Evolutionary conservation across 2,797 vertebrate species (phyloP).

Genomic region (Peromyscus attwateri): DNA sequence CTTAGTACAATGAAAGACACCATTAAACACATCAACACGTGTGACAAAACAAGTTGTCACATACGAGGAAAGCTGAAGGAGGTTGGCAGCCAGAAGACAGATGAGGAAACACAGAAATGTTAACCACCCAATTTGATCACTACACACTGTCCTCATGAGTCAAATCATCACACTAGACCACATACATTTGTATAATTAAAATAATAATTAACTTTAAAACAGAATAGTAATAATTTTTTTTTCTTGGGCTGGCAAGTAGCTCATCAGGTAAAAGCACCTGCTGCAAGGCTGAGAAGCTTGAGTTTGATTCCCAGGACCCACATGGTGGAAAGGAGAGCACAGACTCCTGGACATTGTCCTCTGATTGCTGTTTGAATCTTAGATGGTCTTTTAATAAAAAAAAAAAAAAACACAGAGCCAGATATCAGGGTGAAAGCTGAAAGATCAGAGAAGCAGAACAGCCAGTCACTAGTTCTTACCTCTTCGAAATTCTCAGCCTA

Average conservation of each 20-base stretch:
- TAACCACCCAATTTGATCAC: not conserved
- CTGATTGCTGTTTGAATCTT: too few species aligned
- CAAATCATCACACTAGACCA: not conserved
- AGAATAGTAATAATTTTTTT: not conserved
- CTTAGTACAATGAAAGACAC: too few species aligned
- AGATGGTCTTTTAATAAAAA: too few species aligned
- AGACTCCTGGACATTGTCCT: not conserved
- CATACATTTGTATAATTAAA: not conserved
- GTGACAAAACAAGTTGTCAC: not conserved
- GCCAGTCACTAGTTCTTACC: too few species aligned
- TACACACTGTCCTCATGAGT: not conserved
- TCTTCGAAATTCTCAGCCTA: too few species aligned
- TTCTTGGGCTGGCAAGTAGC: not conserved
- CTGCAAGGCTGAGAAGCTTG: too few species aligned
- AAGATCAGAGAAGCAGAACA: too few species aligned
- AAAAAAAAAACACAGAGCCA: too few species aligned
- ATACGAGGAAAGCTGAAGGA: not conserved
- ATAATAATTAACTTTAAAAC: not conserved
- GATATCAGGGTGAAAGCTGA: too few species aligned
- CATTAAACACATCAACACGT: not conserved
- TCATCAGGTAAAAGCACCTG: not conserved
- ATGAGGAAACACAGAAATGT: not conserved
- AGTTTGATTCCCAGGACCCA: not conserved
- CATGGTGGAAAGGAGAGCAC: not conserved
- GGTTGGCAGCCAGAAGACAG: not conserved